Evolutionary conservation across 2,888 invertebrate species (phyloP).

Genomic region (Horisme vitalbata): DNA sequence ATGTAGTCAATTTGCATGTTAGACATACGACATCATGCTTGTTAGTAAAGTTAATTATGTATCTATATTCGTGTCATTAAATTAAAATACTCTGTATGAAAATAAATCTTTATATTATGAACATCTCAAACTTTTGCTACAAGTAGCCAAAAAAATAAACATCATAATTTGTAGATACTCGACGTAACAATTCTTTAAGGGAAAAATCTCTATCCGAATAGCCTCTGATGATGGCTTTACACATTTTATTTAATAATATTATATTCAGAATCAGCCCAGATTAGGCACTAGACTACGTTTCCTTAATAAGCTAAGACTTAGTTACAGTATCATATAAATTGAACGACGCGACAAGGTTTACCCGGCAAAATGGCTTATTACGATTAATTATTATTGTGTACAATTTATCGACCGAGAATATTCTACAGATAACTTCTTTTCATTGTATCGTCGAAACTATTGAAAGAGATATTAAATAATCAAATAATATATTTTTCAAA

Average conservation of each 20-base stretch:
- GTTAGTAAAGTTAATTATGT: neutral
- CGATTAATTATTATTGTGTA: too few relatives aligned
- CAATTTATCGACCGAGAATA: too few relatives aligned
- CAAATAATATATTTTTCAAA: too few relatives aligned
- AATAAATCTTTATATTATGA: conserved; percentile 39
- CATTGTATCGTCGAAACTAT: too few relatives aligned
- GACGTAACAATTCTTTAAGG: conserved; percentile 25
- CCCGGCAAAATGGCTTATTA: too few relatives aligned
- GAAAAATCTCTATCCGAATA: conserved; percentile 15
- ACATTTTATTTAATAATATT: conserved; percentile 11
- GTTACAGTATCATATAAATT: conserved; percentile 11
- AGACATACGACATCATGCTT: neutral
- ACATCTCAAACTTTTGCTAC: conserved; percentile 32
- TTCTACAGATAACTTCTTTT: too few relatives aligned
- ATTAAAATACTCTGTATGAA: conserved; percentile 33
- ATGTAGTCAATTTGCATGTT: neutral
- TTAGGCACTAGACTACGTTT: conserved; percentile 35
- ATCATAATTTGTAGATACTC: conserved; percentile 36
- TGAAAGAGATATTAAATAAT: too few relatives aligned
- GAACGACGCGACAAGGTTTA: too few relatives aligned
- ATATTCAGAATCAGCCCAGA: conserved; percentile 17
- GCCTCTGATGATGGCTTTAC: conserved; percentile 4
- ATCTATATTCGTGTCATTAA: conserved; percentile 17
- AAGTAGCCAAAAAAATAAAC: conserved; percentile 25
- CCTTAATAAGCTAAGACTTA: conserved; percentile 43